Percentiles rank a stretch among this genome's conserved stretches.
These are phyloP conservation scores for Australoheros facetus DNA, from an alignment of 2,797 vertebrate genomes.

Conservation along the genomic window DNA sequence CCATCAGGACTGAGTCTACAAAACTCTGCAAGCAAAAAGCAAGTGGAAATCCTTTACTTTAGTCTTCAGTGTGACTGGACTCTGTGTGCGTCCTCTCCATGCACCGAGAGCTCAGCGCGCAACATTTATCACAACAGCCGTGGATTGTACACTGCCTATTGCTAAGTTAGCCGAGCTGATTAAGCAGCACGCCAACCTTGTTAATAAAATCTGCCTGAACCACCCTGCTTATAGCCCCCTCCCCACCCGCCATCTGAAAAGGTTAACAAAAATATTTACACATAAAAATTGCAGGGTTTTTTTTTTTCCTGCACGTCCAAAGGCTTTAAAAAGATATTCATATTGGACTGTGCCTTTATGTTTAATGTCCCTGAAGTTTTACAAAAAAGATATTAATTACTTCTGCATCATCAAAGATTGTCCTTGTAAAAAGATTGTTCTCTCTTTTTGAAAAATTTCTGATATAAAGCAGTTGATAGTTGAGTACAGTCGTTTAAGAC, in stretches of 20 bases:
- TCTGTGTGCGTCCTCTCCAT: neutral
- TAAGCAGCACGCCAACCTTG: conserved; percentile 25
- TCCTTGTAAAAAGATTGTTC: conserved; percentile 75
- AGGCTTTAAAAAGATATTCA: conserved; percentile 67
- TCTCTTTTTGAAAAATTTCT: conserved; percentile 53
- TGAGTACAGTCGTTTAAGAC: conserved; percentile 40
- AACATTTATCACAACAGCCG: conserved; percentile 62
- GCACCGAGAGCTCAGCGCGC: conserved; percentile 25
- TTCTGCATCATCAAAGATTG: conserved; percentile 72
- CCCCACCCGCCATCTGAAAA: conserved; percentile 46
- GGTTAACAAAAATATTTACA: conserved; percentile 77
- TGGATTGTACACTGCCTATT: conserved; percentile 79
- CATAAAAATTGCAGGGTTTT: conserved; percentile 39
- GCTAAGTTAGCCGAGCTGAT: conserved; percentile 47
- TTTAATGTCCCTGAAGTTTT: conserved; percentile 70
- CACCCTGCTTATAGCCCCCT: conserved; percentile 1
- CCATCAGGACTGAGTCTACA: neutral
- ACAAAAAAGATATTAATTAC: conserved; percentile 66
- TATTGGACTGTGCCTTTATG: conserved; percentile 69
- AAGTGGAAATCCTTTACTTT: neutral
- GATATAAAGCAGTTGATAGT: conserved; percentile 68
- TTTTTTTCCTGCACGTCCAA: conserved; percentile 42
- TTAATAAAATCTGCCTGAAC: conserved; percentile 53
- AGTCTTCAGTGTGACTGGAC: neutral
- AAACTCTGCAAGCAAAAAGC: neutral